These are phyloP conservation scores for Cabera pusaria DNA, from an alignment of 2,888 invertebrate species.

Conservation along the genomic window DNA sequence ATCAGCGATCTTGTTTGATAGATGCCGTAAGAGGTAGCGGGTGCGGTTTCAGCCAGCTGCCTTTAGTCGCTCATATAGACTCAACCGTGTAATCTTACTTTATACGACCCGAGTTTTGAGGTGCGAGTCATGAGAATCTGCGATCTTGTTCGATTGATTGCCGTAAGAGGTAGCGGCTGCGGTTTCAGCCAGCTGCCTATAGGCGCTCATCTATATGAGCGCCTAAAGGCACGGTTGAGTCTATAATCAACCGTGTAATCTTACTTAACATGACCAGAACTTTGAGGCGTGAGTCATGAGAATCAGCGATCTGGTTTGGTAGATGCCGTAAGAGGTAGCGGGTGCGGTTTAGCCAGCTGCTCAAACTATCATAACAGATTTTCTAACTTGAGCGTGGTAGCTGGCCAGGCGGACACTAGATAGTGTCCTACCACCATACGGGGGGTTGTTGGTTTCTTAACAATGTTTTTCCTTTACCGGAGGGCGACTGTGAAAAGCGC, in stretches of 20 bases:
- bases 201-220: slow-evolving; percentile 55
- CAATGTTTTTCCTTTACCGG: too few relatives aligned
- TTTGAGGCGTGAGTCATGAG: slow-evolving; percentile 10
- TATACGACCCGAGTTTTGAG: slow-evolving; percentile 35
- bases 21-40: slow-evolving; percentile 7
- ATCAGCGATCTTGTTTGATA: slow-evolving; percentile 1
- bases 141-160: slow-evolving; percentile 8
- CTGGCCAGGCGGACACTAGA: too few relatives aligned
- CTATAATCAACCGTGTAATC: slow-evolving; percentile 58
- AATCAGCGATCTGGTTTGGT: slow-evolving; percentile 2
- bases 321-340: slow-evolving; percentile 11
- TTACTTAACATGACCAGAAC: slow-evolving; percentile 48
- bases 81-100: slow-evolving; percentile 65
- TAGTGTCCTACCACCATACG: too few relatives aligned
- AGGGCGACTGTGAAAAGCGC: too few relatives aligned
- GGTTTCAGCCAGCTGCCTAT: slow-evolving; percentile 49
- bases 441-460: too few relatives aligned
- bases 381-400: too few relatives aligned
- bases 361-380: too few relatives aligned
- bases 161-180: slow-evolving; percentile 11
- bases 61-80: too few relatives aligned
- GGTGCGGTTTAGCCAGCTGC: too few relatives aligned
- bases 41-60: too few relatives aligned
- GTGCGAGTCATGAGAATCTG: slow-evolving; percentile 7
- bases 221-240: slow-evolving; percentile 58